Evolutionary conservation across 2,888 invertebrate species (phyloP), one percentile per base, ranked within the genome.

Genomic region (Hipparchia semele): DNA sequence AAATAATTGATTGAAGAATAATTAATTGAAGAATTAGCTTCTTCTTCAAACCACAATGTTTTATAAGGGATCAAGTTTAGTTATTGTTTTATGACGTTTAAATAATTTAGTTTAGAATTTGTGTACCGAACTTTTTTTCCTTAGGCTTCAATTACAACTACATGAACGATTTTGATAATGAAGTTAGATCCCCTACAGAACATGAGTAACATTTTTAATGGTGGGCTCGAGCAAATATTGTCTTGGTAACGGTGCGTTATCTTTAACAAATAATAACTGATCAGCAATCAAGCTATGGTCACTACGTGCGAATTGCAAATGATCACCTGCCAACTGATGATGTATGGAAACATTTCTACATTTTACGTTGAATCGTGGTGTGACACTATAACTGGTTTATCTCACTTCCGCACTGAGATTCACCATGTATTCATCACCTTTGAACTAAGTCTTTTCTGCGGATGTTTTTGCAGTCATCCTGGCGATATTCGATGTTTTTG

Each of bases 261-360:
- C 76, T 78, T 80, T 82, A 85, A 81, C 80, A 82, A 82, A 49
- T 49, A 82, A 49, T 49, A 49, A 80, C 76, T 39, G 2, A 39
- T 39, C 39, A 80, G 79, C 82, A 79, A 79, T 82, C 80, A 89
- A 87, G 86, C 87, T 71, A 84, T 83, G 86, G 84, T 80, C 83
- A 83, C 85, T 80, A 85, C 82, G 84, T 77, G 80, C 81, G 79
- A 79, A 77, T 74, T 84, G 79, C 80, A 79, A 83, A 87, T 87
- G 84, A 83, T 92, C 90, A 93, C 93, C 93, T 94, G 90, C 90
- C 87, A 91, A 81, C 84, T 88, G 87, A 92, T 88, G 89, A 90
- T 88, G 84, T 87, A 90, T 83, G 90, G 86, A 85, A 94, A 94
- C 93, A 94, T 94, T 80, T 87, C 91, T 90, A 90, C 91, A 91